phyloP scores from a whole-genome alignment of 2,113 vertebrate species.

The Anoura caudifer region DNA sequence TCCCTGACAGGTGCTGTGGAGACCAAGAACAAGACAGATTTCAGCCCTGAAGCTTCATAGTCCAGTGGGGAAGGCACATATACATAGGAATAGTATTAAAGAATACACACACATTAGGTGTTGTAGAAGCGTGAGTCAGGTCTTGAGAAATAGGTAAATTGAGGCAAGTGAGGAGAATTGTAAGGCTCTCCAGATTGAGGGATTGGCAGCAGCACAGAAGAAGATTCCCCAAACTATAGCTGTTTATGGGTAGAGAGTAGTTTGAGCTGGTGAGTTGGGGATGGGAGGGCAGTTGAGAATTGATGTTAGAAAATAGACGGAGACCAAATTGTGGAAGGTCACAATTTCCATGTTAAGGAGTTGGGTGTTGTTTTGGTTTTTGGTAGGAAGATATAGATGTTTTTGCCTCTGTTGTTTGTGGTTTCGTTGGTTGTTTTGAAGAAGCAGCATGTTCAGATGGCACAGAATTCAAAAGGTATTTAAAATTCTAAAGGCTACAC shows the following conservation, averaged over 20 bases:
- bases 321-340: background rate
- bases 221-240: background rate
- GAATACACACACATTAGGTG: background rate
- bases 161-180: background rate
- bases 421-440: slow-evolving; percentile 28
- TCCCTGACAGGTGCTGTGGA: background rate
- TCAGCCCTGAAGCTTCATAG: background rate
- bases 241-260: background rate
- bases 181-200: background rate
- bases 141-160: background rate
- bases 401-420: background rate
- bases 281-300: background rate
- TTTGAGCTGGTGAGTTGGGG: background rate
- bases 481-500: background rate
- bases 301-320: background rate
- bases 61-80: background rate
- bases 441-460: background rate
- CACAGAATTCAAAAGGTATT: background rate
- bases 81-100: background rate
- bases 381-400: background rate
- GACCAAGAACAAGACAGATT: slow-evolving; percentile 11
- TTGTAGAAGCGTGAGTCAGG: background rate
- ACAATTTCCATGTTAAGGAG: background rate
- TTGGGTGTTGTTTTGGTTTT: background rate
- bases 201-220: background rate